phyloP scores from a whole-genome alignment of 2,113 vertebrate species.

The Ascaphus truei region DNA sequence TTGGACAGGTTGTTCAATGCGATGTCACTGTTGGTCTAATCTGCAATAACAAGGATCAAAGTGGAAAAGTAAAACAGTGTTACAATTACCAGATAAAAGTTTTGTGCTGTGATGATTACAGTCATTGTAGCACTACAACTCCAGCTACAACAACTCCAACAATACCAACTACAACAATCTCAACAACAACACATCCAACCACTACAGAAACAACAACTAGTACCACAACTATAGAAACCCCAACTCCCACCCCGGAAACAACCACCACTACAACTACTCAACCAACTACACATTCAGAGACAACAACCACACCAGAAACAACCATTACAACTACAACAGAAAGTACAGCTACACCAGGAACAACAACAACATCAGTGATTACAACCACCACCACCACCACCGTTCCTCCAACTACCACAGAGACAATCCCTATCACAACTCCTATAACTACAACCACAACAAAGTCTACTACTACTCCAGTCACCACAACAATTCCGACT shows the following conservation, averaged over 20 bases:
- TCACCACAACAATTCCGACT: not conserved
- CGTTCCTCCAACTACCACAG: not conserved
- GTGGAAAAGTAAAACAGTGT: constrained; percentile 46
- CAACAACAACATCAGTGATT: not conserved
- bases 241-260: no score
- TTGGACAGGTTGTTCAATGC: constrained; percentile 56
- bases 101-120: constrained; percentile 50
- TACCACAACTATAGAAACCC: no score
- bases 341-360: not conserved
- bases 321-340: not conserved
- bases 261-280: no score
- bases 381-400: not conserved
- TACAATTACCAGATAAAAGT: constrained; percentile 55
- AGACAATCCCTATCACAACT: rapidly evolving
- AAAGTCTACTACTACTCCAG: not conserved
- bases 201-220: not conserved
- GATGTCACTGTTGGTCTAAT: constrained; percentile 43
- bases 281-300: no score
- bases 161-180: not conserved
- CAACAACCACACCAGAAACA: not conserved
- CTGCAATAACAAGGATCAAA: constrained; percentile 58
- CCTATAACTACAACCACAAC: not conserved
- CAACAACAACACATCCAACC: not conserved
- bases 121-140: constrained; percentile 10
- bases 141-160: not conserved